Conservation (phyloP, 2,888 invertebrate genomes). For the Melangyna quadrimaculata region DNA sequence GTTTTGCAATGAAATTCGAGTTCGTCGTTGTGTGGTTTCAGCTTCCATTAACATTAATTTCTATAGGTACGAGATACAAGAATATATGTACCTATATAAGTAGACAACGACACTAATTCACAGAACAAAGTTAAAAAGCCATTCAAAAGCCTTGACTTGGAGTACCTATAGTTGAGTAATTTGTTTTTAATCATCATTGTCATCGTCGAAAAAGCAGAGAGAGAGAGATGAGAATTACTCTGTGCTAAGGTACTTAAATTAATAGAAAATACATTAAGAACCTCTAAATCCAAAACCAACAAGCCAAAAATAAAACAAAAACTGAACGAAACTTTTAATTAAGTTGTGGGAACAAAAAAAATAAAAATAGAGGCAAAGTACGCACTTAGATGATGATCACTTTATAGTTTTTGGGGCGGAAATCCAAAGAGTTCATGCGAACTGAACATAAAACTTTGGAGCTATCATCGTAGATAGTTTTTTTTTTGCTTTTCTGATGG, state of each 20-base stretch:
- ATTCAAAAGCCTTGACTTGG: conserved; percentile 7
- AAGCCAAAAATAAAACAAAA: conserved; percentile 8
- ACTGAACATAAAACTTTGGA: conserved; percentile 12
- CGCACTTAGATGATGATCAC: conserved; percentile 19
- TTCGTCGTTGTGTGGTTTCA: conserved; percentile 28
- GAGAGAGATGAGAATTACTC: neutral
- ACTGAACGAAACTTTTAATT: conserved; percentile 32
- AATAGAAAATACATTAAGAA: conserved; percentile 29
- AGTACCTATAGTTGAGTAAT: conserved; percentile 45
- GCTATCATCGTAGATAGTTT: conserved; percentile 5
- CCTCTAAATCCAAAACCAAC: neutral
- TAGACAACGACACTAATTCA: neutral
- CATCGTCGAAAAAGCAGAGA: neutral
- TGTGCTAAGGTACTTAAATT: conserved; percentile 14
- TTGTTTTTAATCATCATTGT: conserved; percentile 25
- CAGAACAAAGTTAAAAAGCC: conserved; percentile 34
- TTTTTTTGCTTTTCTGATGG: neutral
- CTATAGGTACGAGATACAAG: too few species aligned
- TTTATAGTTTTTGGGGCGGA: conserved; percentile 33
- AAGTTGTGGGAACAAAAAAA: conserved; percentile 24
- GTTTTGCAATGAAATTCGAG: conserved; percentile 1
- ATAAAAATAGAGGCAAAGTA: neutral
- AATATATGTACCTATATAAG: too few species aligned
- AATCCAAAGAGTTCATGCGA: conserved; percentile 24
- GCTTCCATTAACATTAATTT: conserved; percentile 43